Percentiles rank a stretch among this genome's conserved stretches.
phyloP scores from a whole-genome alignment of 2,113 vertebrate species.

The Menidia beryllina region DNA sequence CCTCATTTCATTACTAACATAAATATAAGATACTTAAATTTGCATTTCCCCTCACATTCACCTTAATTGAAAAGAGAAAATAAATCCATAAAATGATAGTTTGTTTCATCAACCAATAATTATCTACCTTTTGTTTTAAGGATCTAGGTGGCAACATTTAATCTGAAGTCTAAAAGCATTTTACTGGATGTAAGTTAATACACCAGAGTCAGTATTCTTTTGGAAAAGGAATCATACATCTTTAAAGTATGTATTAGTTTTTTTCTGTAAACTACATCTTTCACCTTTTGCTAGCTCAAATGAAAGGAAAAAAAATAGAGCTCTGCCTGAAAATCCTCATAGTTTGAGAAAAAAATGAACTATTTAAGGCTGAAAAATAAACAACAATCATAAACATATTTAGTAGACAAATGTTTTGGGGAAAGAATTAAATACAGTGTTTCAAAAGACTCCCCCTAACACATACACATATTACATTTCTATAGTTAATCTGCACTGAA shows the following conservation, averaged over 20 bases:
- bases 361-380: not conserved
- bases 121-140: not conserved
- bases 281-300: not conserved
- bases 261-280: not conserved
- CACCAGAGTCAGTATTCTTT: too few species aligned
- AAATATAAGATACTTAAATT: too few species aligned
- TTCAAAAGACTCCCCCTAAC: not conserved
- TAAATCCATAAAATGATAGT: too few species aligned
- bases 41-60: too few species aligned
- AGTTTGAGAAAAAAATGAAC: not conserved
- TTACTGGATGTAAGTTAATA: not conserved
- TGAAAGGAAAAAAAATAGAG: not conserved
- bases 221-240: not conserved
- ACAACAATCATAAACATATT: not conserved
- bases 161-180: conserved; percentile 1
- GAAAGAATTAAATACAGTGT: not conserved
- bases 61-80: too few species aligned
- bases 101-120: not conserved
- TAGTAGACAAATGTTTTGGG: not conserved
- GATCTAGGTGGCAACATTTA: not conserved
- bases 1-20: too few species aligned
- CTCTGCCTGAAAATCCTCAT: not conserved
- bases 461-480: not conserved
- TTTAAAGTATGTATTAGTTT: not conserved
- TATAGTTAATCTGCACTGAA: conserved; percentile 1